Evolutionary conservation across 2,113 vertebrate species (phyloP), one percentile per base, ranked within the genome.

Genomic region (Myotis brandtii): DNA sequence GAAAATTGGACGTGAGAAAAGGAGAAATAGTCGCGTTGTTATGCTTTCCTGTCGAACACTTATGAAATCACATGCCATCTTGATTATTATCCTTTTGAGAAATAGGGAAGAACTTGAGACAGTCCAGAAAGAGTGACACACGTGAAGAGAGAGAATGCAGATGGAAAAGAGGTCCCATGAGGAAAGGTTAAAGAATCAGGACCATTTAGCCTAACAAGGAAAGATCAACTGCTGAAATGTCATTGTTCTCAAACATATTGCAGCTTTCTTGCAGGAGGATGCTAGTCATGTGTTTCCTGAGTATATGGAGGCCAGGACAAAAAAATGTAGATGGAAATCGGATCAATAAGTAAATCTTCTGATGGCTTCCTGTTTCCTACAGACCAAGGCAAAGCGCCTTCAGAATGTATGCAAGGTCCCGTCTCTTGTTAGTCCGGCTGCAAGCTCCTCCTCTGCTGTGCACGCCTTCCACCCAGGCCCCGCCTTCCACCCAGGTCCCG

Each of bases 401-500:
- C 12, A 1, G 0, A 9, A 59, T 8, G 25, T 1, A 1, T 1
- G 46, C 30, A 37, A 52, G 2, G 2, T 2, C 40, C 69, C 9
- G 6, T 6, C 40, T 83, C 27, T 10, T 12, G 46, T 32, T 32
- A 14, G 11, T 16, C 62, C 18, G 23, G 48, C 12, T 10, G 32
- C 17, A 14, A 2, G 66, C 18, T 40, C 32, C 23, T 2, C n/a
- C 59, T 50, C 14, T 6, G 50, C 43, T 20, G 12, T 3, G 9
- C 3, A 0, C 30, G 13, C n/a, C 46, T 76, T n/a, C 75, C 27
- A 1, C 66, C 1, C 1, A 3, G 2, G 25, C 37, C 37, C 37
- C 32, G 20, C 30, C 43, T 73, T 32, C 73, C 34, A 1, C 62
- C 2, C 1, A 2, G 2, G 23, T 64, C 13, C 64, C 21, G 20